Percentiles rank a stretch among this genome's conserved stretches.
Conservation (phyloP, 2,797 vertebrate species). For the Sebastes cheni region DNA sequence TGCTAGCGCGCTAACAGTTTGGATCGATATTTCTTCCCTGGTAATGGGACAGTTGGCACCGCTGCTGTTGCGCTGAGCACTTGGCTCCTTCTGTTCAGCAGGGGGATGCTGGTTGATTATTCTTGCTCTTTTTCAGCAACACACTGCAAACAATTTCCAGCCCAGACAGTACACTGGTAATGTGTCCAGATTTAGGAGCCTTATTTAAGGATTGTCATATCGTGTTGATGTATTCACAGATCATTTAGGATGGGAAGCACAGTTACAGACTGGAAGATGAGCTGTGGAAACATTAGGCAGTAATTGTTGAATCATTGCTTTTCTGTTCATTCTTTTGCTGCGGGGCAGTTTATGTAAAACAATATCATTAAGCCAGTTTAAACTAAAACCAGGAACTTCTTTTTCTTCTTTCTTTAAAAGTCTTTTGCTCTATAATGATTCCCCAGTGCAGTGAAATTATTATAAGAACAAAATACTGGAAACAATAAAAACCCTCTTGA, state of each 20-base stretch:
- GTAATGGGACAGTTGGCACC: conserved; percentile 45
- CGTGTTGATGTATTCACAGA: conserved; percentile 1
- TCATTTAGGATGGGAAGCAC: background rate
- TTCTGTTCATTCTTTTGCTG: background rate
- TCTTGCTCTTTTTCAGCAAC: background rate
- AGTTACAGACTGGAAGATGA: background rate
- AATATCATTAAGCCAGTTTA: background rate
- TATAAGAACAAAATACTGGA: background rate
- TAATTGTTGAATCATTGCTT: conserved; percentile 15
- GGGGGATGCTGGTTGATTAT: background rate
- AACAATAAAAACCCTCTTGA: background rate
- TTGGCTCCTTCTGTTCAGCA: conserved; percentile 7
- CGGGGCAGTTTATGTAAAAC: background rate
- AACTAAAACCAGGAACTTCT: background rate
- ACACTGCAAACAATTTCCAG: background rate
- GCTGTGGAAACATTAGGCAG: conserved; percentile 6
- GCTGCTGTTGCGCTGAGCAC: background rate
- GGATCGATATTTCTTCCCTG: conserved; percentile 55
- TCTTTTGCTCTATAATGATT: background rate
- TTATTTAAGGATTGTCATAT: conserved; percentile 1
- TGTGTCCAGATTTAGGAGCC: conserved; percentile 5
- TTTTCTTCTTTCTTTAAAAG: background rate
- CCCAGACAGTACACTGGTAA: background rate
- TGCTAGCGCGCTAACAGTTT: conserved; percentile 18
- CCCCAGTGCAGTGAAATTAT: background rate